Conservation (phyloP, 2,888 invertebrate species). For the Spodoptera littoralis region DNA sequence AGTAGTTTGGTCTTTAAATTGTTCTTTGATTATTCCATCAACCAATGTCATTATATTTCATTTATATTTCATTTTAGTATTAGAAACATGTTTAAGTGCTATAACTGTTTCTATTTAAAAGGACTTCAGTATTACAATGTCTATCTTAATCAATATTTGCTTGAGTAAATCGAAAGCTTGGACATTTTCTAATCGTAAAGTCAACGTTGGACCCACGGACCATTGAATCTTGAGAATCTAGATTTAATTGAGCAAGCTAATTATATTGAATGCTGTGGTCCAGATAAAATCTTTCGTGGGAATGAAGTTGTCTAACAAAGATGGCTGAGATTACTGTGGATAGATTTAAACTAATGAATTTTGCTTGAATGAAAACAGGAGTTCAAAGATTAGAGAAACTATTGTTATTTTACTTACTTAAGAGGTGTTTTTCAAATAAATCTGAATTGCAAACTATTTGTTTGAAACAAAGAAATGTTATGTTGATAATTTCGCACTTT, state of each 20-base stretch:
- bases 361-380: conserved; percentile 22
- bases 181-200: conserved; percentile 43
- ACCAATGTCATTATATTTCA: too few relatives aligned
- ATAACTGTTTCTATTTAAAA: too few relatives aligned
- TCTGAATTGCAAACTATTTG: neutral
- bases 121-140: neutral
- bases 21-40: neutral
- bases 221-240: conserved; percentile 62
- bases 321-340: conserved; percentile 44
- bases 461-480: too few relatives aligned
- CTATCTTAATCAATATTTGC: conserved; percentile 3
- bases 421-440: neutral
- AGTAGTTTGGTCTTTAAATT: too few relatives aligned
- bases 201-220: conserved; percentile 23
- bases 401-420: conserved; percentile 8
- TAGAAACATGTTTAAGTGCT: too few relatives aligned
- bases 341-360: conserved; percentile 43
- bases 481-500: too few relatives aligned
- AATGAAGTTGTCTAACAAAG: conserved; percentile 62
- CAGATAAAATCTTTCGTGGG: conserved; percentile 68
- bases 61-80: too few relatives aligned
- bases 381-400: conserved; percentile 22
- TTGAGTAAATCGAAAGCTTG: conserved; percentile 32
- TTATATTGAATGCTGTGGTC: conserved; percentile 70
- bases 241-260: conserved; percentile 78